Evolutionary conservation across 2,113 vertebrate genomes (phyloP), one percentile per base, ranked within the genome.

Genomic region (Tetrao urogallus): DNA sequence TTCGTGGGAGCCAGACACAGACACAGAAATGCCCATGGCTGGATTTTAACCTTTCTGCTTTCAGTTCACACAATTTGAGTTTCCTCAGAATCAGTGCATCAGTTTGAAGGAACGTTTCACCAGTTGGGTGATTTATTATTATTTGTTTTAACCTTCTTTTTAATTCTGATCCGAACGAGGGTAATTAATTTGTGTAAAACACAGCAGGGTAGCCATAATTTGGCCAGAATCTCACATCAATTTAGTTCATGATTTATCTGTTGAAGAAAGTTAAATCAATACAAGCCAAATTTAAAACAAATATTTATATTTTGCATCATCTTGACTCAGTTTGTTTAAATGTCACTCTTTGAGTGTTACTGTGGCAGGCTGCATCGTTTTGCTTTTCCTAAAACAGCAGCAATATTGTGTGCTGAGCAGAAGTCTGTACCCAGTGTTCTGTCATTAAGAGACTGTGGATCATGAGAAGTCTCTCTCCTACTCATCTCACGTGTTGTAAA

Each of bases 271-370:
- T 89, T 89, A 87, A 89, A 87, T 92, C 84, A 92, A 77, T 94
- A 77, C 64, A 92, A 89, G 87, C 94, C 87, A 94, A 92, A 75
- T 80, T 93, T 95, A 96, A 94, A 77, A 80, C 82, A 95, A 94
- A 93, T 95, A 94, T 94, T 96, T 94, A 88, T 79, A 52, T 91
- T 95, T 92, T 91, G 71, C 85, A 89, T 94, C 91, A 82, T 95
- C 91, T 96, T 82, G 42, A 86, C 78, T 95, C 64, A 45, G 45
- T 94, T 95, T 93, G 89, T 95, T 95, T 95, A 80, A 93, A 89
- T 86, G 72, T 88, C 86, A 38, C 69, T 89, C 43, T 69, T 63
- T 12, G 20, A 79, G 72, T 54, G 78, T 74, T 85, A 60, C 22
- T 82, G 81, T 73, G 91, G 71, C 64, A 89, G 92, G 50, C 75